Evolutionary conservation across 2,888 invertebrate genomes (phyloP), one percentile per base, ranked within the genome.

Genomic region (Augiades crinisus): DNA sequence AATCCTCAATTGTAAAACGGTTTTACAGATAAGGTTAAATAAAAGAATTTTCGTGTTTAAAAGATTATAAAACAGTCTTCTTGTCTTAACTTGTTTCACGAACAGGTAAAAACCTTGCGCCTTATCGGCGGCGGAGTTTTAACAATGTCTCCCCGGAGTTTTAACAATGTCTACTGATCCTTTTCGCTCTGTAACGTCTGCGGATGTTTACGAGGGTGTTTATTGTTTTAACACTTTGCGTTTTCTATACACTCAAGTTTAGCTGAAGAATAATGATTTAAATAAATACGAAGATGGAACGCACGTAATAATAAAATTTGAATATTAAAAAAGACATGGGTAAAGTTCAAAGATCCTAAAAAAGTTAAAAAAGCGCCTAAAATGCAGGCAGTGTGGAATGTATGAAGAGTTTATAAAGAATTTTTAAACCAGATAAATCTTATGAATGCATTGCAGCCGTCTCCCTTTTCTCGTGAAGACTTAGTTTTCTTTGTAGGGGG

Each of bases 71-170:
- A 30, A 34, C 53, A 55, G 53, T 45, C 51, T 56, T 56, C 69
- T 60, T 67, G 73, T 73, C 64, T 65, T 53, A 60, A 67, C 70
- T 61, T 70, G 72, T 70, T 64, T 54, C 55, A 57, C 49, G 58
- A 52, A 60, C 75, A 72, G 74, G 75, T 75, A 72, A 67, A 66
- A 68, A 63, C 59, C 43, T 54, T 40, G 34, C 55, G 53, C 55
- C 59, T 57, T 64, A 65, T 59, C 61, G 56, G 52, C 57, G 57
- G 59, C 19, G 41, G 41, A 17, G 58, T 56, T 56, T 46, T 45
- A 65, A 67, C 62, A 68, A 67, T 63, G 59, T 59, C 60, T 41
- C 34, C n/a, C 12, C 12, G 22, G 40, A 53, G 58, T 56, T 56
- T 46, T 45, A 65, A 67, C 62, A 68, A 67, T 63, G 59, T 59